These are phyloP conservation scores for Thalassophryne amazonica DNA, from an alignment of 2,797 vertebrate species.

Conservation along the genomic window DNA sequence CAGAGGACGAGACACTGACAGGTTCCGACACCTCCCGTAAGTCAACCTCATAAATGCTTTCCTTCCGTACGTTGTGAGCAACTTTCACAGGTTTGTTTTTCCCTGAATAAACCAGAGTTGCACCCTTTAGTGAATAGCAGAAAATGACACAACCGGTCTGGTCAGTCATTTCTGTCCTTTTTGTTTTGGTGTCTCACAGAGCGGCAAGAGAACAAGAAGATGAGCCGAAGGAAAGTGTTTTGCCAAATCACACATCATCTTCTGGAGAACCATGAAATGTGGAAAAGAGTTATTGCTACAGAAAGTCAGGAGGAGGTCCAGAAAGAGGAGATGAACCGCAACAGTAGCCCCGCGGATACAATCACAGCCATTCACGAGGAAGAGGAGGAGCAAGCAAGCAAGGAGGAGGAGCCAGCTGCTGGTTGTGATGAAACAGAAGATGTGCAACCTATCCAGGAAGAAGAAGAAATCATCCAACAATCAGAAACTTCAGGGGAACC, in stretches of 20 bases:
- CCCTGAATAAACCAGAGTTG: too few relatives aligned
- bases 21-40: constrained; percentile 78
- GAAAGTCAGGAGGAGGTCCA: constrained; percentile 76
- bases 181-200: constrained; percentile 53
- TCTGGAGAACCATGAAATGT: constrained; percentile 96
- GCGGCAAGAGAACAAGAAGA: constrained; percentile 67
- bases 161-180: not conserved
- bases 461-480: constrained; percentile 45
- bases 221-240: constrained; percentile 84
- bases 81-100: too few relatives aligned
- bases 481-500: constrained; percentile 57
- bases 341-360: constrained; percentile 77
- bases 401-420: constrained; percentile 61
- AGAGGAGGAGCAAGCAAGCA: constrained; percentile 87
- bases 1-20: constrained; percentile 81
- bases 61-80: too few relatives aligned
- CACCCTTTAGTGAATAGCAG: too few relatives aligned
- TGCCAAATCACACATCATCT: constrained; percentile 96
- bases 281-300: constrained; percentile 90
- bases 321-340: constrained; percentile 65
- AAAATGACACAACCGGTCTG: too few relatives aligned
- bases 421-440: constrained; percentile 53
- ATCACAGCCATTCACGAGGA: constrained; percentile 94
- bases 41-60: constrained; percentile 22
- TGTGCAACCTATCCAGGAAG: constrained; percentile 37